Percentiles rank a stretch among this genome's conserved stretches.
phyloP scores from a whole-genome alignment of 2,797 vertebrate species.

The Orestias chungarensis region DNA sequence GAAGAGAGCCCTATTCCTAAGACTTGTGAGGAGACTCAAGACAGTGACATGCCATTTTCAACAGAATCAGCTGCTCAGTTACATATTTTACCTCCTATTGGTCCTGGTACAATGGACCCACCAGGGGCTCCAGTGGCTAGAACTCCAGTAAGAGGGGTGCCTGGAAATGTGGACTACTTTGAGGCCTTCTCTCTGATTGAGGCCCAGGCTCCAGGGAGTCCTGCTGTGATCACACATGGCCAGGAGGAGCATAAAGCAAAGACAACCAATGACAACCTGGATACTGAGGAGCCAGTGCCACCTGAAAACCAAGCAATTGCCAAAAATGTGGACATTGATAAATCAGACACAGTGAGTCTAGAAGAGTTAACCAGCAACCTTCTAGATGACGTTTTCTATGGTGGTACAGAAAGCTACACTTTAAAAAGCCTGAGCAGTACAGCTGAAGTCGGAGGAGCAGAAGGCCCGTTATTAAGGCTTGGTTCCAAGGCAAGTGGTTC shows the following conservation, averaged over 20 bases:
- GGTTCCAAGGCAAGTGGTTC: conserved; percentile 79
- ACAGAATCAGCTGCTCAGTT: background rate
- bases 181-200: conserved; percentile 89
- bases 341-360: conserved; percentile 61
- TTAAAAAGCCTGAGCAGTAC: conserved; percentile 42
- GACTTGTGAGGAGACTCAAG: conserved; percentile 54
- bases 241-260: conserved; percentile 39
- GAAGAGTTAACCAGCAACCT: conserved; percentile 77
- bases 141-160: conserved; percentile 43
- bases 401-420: conserved; percentile 50
- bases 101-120: conserved; percentile 54
- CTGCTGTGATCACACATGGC: conserved; percentile 61
- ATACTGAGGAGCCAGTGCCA: background rate
- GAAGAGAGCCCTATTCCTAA: conserved; percentile 79
- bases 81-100: background rate
- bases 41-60: conserved; percentile 30
- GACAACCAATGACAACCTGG: conserved; percentile 9
- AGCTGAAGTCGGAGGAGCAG: conserved; percentile 17
- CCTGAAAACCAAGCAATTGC: background rate
- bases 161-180: conserved; percentile 87
- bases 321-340: conserved; percentile 37
- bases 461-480: conserved; percentile 46
- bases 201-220: conserved; percentile 74
- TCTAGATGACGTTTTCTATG: conserved; percentile 90
- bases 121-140: conserved; percentile 66